Conservation (phyloP, 2,113 vertebrate genomes). For the Saguinus midas region DNA sequence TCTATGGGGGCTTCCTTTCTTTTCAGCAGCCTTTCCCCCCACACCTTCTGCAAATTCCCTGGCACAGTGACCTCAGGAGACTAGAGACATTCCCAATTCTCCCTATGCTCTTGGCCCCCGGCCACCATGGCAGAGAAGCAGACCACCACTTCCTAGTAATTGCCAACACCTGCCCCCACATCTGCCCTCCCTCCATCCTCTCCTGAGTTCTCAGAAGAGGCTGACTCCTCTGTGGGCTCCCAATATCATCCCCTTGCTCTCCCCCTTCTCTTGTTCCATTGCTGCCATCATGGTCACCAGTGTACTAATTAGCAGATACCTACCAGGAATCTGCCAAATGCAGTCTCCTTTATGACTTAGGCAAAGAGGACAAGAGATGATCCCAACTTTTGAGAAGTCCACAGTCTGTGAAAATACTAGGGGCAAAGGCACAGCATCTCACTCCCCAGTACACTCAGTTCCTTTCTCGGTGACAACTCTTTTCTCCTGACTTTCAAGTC, state of each 20-base stretch:
- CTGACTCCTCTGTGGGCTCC: not conserved
- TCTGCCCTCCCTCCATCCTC: not conserved
- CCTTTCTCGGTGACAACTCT: not conserved
- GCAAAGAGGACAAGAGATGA: not conserved
- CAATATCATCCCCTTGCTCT: not conserved
- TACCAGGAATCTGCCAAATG: not conserved
- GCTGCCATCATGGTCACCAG: not conserved
- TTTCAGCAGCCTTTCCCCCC: not conserved
- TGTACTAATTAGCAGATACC: not conserved
- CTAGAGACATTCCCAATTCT: not conserved
- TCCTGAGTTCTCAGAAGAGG: not conserved
- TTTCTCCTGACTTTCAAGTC: not conserved
- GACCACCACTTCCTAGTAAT: too few relatives aligned
- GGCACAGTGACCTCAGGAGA: not conserved
- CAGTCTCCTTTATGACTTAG: not conserved
- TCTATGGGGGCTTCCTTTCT: not conserved
- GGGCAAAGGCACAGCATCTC: too few relatives aligned
- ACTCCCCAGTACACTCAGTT: fast-evolving
- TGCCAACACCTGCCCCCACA: not conserved
- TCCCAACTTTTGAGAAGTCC: not conserved
- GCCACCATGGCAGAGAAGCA: not conserved
- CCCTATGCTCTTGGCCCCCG: not conserved
- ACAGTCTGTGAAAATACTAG: not conserved
- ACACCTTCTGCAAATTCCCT: not conserved
- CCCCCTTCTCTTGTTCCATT: too few relatives aligned